Percentiles rank a stretch among this genome's conserved stretches.
Conservation (phyloP, 2,113 vertebrate species). For the Syngnathus typhle region DNA sequence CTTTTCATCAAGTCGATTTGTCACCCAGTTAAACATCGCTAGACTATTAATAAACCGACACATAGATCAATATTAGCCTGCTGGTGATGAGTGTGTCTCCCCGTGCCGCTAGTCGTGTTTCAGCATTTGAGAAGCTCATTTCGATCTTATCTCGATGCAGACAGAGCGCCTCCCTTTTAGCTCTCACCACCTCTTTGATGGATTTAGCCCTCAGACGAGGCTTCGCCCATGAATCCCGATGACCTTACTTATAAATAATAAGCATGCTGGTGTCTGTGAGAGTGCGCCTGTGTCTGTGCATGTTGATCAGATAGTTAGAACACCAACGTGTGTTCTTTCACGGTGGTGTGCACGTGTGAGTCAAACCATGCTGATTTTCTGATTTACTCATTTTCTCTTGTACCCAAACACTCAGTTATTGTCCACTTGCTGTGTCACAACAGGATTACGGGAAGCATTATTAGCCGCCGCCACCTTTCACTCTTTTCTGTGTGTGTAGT, state of each 20-base stretch:
- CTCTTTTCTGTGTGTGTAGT: slow-evolving; percentile 73
- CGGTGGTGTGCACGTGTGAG: slow-evolving; percentile 17
- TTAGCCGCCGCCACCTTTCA: slow-evolving; percentile 36
- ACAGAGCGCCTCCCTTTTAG: slow-evolving; percentile 42
- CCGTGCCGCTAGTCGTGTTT: slow-evolving; percentile 11
- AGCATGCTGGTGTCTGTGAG: slow-evolving; percentile 18
- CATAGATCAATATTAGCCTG: slow-evolving; percentile 1
- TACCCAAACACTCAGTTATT: slow-evolving; percentile 41
- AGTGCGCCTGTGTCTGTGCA: slow-evolving; percentile 45
- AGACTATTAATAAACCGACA: neutral
- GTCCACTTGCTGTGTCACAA: slow-evolving; percentile 39
- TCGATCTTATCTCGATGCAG: slow-evolving; percentile 60
- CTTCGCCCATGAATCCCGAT: slow-evolving; percentile 60
- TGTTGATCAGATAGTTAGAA: slow-evolving; percentile 58
- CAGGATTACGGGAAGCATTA: slow-evolving; percentile 55
- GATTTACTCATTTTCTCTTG: neutral
- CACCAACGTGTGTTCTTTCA: slow-evolving; percentile 17
- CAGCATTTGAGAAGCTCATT: slow-evolving; percentile 26
- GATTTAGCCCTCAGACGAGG: slow-evolving; percentile 54
- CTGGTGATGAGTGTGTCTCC: slow-evolving; percentile 20
- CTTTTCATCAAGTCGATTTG: neutral
- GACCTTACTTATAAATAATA: slow-evolving; percentile 64
- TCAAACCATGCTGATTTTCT: slow-evolving; percentile 24
- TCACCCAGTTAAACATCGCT: neutral
- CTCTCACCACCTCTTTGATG: slow-evolving; percentile 45